Evolutionary conservation across 2,888 invertebrate genomes (phyloP).

Genomic region (Meghimatium bilineatum): DNA sequence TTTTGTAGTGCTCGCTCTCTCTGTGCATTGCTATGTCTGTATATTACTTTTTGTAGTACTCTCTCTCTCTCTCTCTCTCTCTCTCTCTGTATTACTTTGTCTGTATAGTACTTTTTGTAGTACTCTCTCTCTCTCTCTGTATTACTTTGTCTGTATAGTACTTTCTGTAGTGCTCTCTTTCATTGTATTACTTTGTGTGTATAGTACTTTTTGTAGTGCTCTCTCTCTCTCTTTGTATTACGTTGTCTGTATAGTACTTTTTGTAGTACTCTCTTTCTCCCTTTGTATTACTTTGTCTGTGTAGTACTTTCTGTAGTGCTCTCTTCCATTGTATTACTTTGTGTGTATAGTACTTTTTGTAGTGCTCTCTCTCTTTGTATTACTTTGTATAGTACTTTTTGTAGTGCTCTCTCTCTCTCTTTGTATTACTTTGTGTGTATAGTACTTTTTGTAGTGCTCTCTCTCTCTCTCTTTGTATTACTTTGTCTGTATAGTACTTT

Average conservation of each 20-base stretch:
- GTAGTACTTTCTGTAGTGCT: too few relatives aligned
- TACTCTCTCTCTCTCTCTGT: neutral
- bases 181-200: neutral
- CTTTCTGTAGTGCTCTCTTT: neutral
- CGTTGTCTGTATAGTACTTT: neutral
- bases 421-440: neutral
- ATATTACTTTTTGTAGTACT: neutral
- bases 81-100: neutral
- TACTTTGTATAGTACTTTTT: neutral
- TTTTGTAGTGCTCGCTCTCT: too few relatives aligned
- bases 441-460: neutral
- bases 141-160: neutral
- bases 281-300: neutral
- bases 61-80: neutral
- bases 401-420: neutral
- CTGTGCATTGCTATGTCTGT: too few relatives aligned
- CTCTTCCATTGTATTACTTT: too few relatives aligned
- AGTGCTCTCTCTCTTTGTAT: neutral
- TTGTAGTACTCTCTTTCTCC: neutral
- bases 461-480: neutral
- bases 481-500: too few relatives aligned
- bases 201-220: neutral
- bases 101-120: too few relatives aligned
- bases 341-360: too few relatives aligned
- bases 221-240: neutral